Percentiles rank a stretch among this genome's conserved stretches.
Evolutionary conservation across 2,113 vertebrate genomes (phyloP).

Genomic region (human): GRCh38 chr11:68382001-68382500

Average conservation of each 20-base stretch:
- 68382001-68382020: neutral
- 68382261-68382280: neutral
- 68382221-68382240: neutral
- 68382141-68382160: neutral
- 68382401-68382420: neutral
- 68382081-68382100: neutral
- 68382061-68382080: rapidly evolving
- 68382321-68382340: neutral
- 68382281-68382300: neutral
- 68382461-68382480: neutral
- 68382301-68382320: rapidly evolving
- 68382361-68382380: too few relatives aligned
- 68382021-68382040: neutral
- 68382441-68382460: too few relatives aligned
- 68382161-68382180: neutral
- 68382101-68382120: neutral
- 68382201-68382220: neutral
- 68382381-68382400: neutral
- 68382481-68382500: neutral
- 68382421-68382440: neutral
- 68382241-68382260: neutral
- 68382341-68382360: neutral
- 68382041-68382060: rapidly evolving
- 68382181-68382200: neutral
- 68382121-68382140: neutral